Evolutionary conservation across 2,797 vertebrate genomes (phyloP).

Genomic region (Phoeniculus purpureus): DNA sequence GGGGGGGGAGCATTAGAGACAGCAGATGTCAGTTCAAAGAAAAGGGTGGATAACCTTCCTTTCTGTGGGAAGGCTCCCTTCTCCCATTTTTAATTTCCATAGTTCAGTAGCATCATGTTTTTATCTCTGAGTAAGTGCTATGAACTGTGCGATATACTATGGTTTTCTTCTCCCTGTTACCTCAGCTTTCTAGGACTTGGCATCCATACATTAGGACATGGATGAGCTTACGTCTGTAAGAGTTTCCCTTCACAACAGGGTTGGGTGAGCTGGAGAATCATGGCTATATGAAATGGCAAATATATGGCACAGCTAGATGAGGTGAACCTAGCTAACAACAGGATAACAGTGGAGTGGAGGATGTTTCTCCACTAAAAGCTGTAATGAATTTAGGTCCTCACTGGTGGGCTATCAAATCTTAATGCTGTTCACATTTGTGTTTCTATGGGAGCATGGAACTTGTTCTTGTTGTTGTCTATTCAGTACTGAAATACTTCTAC

Average conservation of each 20-base stretch:
- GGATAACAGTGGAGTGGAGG: not conserved
- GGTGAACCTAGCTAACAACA: not conserved
- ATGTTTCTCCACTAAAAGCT: not conserved
- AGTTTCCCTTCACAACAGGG: not conserved
- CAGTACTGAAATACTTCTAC: not conserved
- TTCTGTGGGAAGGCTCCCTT: not conserved
- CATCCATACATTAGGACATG: accelerated
- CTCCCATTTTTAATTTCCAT: not conserved
- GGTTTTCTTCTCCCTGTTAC: not conserved
- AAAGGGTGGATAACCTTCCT: not conserved
- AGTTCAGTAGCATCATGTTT: not conserved
- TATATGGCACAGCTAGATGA: not conserved
- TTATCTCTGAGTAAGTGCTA: not conserved
- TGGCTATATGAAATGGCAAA: not conserved
- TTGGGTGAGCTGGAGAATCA: not conserved
- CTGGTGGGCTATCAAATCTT: not conserved
- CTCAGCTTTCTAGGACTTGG: not conserved
- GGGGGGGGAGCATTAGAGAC: not conserved
- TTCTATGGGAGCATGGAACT: not conserved
- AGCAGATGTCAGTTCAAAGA: not conserved
- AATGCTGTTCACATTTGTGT: not conserved
- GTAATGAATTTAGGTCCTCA: not conserved
- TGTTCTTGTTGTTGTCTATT: not conserved
- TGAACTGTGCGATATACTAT: not conserved
- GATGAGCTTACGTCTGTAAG: not conserved